phyloP scores from a whole-genome alignment of 1,140 invertebrate species.

The Euura lappo region DNA sequence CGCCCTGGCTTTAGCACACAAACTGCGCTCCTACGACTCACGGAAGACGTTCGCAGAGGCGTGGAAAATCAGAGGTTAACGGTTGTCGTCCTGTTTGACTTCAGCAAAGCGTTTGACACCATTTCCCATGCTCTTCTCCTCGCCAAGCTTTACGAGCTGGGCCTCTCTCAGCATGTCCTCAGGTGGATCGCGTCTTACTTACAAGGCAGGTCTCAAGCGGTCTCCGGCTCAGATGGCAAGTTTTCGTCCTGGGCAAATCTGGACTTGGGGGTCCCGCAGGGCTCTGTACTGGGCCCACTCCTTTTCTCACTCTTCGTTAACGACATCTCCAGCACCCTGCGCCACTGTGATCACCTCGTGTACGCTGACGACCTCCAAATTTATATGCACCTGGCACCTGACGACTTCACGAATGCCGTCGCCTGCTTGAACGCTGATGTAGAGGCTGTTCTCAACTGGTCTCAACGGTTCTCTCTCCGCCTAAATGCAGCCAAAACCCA shows the following conservation, averaged over 20 bases:
- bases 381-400: not conserved
- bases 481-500: not conserved
- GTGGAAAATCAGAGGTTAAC: slow-evolving; percentile 15
- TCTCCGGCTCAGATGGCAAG: not conserved
- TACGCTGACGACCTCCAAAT: not conserved
- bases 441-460: not conserved
- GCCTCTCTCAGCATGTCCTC: not conserved
- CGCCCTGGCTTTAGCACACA: too few species aligned
- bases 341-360: not conserved
- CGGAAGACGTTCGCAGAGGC: not conserved
- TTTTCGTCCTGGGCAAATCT: not conserved
- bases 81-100: not conserved
- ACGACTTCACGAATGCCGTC: not conserved
- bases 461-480: not conserved
- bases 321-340: not conserved
- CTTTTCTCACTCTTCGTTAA: not conserved
- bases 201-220: not conserved
- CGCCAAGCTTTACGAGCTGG: not conserved
- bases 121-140: too few species aligned
- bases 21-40: too few species aligned
- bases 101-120: too few species aligned
- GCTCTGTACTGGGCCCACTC: too few species aligned
- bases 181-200: not conserved
- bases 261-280: too few species aligned
- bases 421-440: not conserved